Base-by-base conservation (phyloP, 2,113 vertebrate genomes). In the Rhynchomys soricoides region DNA sequence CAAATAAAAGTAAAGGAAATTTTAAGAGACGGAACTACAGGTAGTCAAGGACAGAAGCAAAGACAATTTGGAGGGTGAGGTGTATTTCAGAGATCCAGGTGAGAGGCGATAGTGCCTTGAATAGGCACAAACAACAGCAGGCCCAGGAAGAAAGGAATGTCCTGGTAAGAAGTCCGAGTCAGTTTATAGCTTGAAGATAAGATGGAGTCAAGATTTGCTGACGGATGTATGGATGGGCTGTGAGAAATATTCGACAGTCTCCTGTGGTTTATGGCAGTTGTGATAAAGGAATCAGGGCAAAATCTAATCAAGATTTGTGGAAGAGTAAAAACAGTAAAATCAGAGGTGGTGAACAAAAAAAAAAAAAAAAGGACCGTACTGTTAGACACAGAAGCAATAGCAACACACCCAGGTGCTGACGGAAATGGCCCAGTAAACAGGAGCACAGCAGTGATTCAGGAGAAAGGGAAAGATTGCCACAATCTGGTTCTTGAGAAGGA, bases 131-230 rank as follows among this genome's bases (percentile, higher is more conserved):
- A 45, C 3, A 2, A 21, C 1, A 31, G 24, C 34, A 3, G 37
- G 74, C 16, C 45, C 37, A 26, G n/a, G 10, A 31, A 92, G 31
- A 55, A 17, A 52, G 50, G 59, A 88, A 55, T 66, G 19, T 52
- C 26, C 17, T 34, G 40, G 82, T 10, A 81, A 79, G 40, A n/a
- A 21, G 40, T 11, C 31, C 12, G 64, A 73, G 86, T 94, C 59
- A 78, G 34, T n/a, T 62, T n/a, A 48, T 24, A 21, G 29, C 57
- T 82, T 78, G 74, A 96, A 95, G n/a, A 88, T 37, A 96, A 95
- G n/a, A 88, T 31, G 3, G 22, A 83, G 57, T 21, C 95, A 48
- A 90, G 71, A n/a, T 75, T 92, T 85, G 68, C 79, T 57, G 55
- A n/a, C 64, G 62, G 55, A 43, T 29, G 75, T 74, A 70, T 2